Evolutionary conservation across 2,888 invertebrate genomes (phyloP).

Genomic region (Heteromurus nitidus): DNA sequence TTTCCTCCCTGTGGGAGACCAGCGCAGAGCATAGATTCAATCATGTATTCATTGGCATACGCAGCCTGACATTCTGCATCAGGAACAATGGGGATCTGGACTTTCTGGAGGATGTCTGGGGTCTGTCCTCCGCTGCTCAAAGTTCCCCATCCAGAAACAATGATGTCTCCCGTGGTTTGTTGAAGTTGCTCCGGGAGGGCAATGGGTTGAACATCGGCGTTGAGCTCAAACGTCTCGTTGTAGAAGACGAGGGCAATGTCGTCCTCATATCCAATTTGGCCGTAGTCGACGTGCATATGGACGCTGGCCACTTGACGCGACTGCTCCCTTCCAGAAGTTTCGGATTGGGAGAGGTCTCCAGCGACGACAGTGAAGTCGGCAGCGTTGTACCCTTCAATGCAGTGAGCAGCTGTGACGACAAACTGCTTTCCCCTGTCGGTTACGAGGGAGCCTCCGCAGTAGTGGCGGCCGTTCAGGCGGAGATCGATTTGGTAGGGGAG

Average conservation of each 20-base stretch:
- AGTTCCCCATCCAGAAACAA: conserved; percentile 72
- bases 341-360: conserved; percentile 21
- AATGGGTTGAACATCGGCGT: conserved; percentile 37
- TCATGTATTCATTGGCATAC: conserved; percentile 47
- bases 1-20: conserved; percentile 53
- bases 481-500: conserved; percentile 20
- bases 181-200: conserved; percentile 60
- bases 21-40: conserved; percentile 60
- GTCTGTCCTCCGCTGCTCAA: conserved; percentile 26
- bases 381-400: background rate
- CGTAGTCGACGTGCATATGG: conserved; percentile 26
- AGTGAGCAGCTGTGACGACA: conserved; percentile 10
- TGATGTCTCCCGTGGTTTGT: conserved; percentile 46
- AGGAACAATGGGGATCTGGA: conserved; percentile 56
- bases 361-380: background rate
- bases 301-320: conserved; percentile 8
- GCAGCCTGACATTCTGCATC: conserved; percentile 60
- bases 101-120: conserved; percentile 48
- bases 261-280: background rate
- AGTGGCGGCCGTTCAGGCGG: background rate
- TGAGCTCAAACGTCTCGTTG: conserved; percentile 16
- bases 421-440: background rate
- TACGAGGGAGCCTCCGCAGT: conserved; percentile 1
- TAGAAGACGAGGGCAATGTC: conserved; percentile 34
- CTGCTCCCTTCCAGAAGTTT: conserved; percentile 27